phyloP scores from a whole-genome alignment of 2,888 invertebrate genomes.

The Cryptops parisi region DNA sequence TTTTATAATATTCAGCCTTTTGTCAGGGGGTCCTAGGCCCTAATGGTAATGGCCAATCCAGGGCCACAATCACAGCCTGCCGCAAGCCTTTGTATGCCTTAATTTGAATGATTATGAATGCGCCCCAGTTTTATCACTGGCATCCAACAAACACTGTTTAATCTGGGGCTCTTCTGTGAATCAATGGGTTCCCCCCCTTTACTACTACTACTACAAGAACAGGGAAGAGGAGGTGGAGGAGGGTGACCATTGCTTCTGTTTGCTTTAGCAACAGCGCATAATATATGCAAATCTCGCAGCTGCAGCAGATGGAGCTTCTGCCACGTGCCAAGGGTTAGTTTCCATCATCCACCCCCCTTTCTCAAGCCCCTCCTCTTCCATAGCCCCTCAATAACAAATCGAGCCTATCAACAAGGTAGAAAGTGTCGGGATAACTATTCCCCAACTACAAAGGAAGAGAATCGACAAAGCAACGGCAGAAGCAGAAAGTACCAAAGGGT shows the following conservation, averaged over 20 bases:
- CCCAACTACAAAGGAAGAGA: too few relatives aligned
- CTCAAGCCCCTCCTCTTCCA: too few relatives aligned
- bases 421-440: too few relatives aligned
- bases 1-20: constrained; percentile 5
- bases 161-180: constrained; percentile 11
- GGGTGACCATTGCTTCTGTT: constrained; percentile 6
- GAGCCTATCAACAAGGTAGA: too few relatives aligned
- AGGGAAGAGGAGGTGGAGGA: too few relatives aligned
- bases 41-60: constrained; percentile 11
- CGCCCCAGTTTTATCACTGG: constrained; percentile 9
- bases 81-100: constrained; percentile 14
- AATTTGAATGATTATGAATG: constrained; percentile 16
- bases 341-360: background rate
- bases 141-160: constrained; percentile 14
- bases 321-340: constrained; percentile 4
- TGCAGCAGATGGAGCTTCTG: constrained; percentile 11
- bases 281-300: constrained; percentile 15
- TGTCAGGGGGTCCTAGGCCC: background rate
- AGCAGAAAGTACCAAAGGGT: too few relatives aligned
- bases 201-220: too few relatives aligned
- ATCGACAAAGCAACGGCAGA: too few relatives aligned
- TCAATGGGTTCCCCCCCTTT: background rate
- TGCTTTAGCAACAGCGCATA: constrained; percentile 11
- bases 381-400: too few relatives aligned
- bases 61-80: constrained; percentile 2